Evolutionary conservation across 2,113 vertebrate genomes (phyloP), one percentile per base, ranked within the genome.

Genomic region (Promerops cafer): DNA sequence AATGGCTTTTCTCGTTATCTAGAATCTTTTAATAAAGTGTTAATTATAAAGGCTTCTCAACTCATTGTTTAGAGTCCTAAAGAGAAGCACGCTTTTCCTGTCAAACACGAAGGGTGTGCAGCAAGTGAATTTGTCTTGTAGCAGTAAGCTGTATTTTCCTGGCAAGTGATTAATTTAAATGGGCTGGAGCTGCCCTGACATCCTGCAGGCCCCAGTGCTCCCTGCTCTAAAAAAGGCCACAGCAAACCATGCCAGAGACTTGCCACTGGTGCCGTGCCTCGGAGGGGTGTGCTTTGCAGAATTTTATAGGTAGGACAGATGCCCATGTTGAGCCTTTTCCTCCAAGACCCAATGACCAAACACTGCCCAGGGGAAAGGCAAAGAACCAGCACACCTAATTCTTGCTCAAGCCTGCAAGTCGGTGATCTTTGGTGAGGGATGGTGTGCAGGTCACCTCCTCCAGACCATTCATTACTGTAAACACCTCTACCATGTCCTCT

Each of bases 41-140:
- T 95, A 96, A 96, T 97, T 96, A 96, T 82, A 91, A 92, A 82
- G 88, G 91, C 80, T 93, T 76, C 93, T 92, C 92, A 69, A 65
- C 30, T 87, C 95, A 93, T 95, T 96, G 92, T 96, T 96, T 96
- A 91, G 92, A 96, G 69, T 35, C 89, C 80, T 91, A 69, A 87
- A 85, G 83, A 93, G 84, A 93, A 87, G 79, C 39, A 4, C 33
- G 20, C 61, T 89, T 83, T 87, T 74, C 74, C 81, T 88, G 78
- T 69, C 84, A 57, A 74, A 96, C 86, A 64, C 0, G 31, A 59
- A 78, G 69, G 61, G 39, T 57, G 47, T 75, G 53, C 52, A 86
- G 57, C 53, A n/a, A 78, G 71, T 26, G 65, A 74, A 87, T 92
- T 83, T 92, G 68, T 81, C 91, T 70, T 59, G 84, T 85, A 75